A percentile compares a stretch with the other conserved stretches of the same genome.
Evolutionary conservation across 2,113 vertebrate species (phyloP).

Genomic region (Copsychus sechellarum): DNA sequence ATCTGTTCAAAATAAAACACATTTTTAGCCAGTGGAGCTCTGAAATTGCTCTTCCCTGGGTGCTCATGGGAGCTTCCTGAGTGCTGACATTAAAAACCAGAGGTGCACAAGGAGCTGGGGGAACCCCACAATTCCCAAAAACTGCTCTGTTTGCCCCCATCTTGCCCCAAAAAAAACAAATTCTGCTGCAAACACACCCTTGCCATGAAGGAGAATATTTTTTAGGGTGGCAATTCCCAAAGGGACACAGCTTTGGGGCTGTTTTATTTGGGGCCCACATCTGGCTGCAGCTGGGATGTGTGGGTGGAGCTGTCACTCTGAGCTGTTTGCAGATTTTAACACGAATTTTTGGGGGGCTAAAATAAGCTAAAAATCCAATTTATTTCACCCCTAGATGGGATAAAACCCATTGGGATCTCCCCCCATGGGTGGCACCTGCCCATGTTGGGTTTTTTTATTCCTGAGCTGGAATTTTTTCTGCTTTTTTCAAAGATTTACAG

Average conservation of each 20-base stretch:
- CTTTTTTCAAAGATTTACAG: neutral
- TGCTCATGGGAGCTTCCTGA: neutral
- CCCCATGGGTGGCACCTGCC: too few species aligned
- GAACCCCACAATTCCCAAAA: neutral
- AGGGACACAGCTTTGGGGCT: neutral
- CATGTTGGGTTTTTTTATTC: neutral
- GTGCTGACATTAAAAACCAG: fast-evolving
- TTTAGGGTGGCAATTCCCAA: neutral
- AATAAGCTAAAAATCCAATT: neutral
- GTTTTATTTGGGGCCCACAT: neutral
- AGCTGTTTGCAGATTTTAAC: neutral
- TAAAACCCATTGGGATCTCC: neutral
- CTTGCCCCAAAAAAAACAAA: neutral
- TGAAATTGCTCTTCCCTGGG: neutral
- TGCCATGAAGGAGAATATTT: fast-evolving
- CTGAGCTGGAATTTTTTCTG: neutral
- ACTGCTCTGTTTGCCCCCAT: neutral
- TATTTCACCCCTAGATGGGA: neutral
- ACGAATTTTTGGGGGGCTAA: neutral
- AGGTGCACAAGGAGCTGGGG: neutral
- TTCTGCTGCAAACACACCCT: neutral
- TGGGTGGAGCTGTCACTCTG: neutral
- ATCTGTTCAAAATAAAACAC: neutral
- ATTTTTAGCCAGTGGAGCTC: neutral
- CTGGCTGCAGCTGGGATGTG: neutral